Evolutionary conservation across 1,140 invertebrate genomes (phyloP).

Genomic region (Drosophila seguyi): DNA sequence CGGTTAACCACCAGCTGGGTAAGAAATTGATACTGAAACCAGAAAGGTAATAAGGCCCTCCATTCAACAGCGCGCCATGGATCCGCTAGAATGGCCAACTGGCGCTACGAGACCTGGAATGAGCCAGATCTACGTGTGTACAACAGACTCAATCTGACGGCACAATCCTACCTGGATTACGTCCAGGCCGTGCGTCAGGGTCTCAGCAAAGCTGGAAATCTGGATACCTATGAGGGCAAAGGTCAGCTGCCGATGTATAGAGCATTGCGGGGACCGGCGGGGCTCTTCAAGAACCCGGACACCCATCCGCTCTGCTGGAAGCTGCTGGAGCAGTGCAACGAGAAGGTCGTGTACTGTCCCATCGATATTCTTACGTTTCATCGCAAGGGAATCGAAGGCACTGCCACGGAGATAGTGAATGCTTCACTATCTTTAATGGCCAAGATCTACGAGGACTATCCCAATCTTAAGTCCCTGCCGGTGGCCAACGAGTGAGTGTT

Average conservation of each 20-base stretch:
- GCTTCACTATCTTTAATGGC: conserved; percentile 76
- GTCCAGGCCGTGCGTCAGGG: conserved; percentile 71
- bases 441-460: conserved; percentile 79
- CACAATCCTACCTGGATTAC: conserved; percentile 79
- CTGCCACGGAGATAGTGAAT: conserved; percentile 77
- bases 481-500: conserved; percentile 85
- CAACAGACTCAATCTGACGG: conserved; percentile 86
- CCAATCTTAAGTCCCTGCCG: conserved; percentile 76
- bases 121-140: conserved; percentile 86
- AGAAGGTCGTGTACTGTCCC: conserved; percentile 75
- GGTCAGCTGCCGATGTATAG: conserved; percentile 51
- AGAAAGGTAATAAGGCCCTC: not conserved
- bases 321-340: conserved; percentile 83
- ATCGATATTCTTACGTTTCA: conserved; percentile 86
- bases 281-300: conserved; percentile 83
- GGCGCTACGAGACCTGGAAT: conserved; percentile 87
- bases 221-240: conserved; percentile 47
- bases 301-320: conserved; percentile 86
- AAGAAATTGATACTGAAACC: not conserved
- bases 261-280: conserved; percentile 85
- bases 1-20: conserved; percentile 84
- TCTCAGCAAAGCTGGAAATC: conserved; percentile 61
- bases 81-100: conserved; percentile 76
- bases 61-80: conserved; percentile 82
- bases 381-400: conserved; percentile 85